A percentile compares a stretch with the other conserved stretches of the same genome.
Conservation (phyloP, 2,888 invertebrate species). For the Polymixis lichenea region DNA sequence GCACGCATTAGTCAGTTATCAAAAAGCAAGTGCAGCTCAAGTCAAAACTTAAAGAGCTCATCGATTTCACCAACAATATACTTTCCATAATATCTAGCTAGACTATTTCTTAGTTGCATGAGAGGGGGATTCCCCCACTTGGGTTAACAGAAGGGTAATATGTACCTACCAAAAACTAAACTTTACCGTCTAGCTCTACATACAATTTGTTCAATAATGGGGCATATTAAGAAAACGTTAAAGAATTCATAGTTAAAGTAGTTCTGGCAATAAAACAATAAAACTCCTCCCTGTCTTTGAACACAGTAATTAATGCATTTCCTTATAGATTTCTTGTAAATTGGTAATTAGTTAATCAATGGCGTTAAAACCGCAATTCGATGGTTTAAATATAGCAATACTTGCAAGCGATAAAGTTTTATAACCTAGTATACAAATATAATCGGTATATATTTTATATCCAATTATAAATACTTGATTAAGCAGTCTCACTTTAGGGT, state of each 20-base stretch:
- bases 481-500: background rate
- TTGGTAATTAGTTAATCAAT: conserved; percentile 10
- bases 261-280: conserved; percentile 8
- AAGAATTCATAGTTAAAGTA: background rate
- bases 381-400: conserved; percentile 18
- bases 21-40: too few relatives aligned
- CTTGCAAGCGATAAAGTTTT: background rate
- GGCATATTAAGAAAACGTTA: background rate
- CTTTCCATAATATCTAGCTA: too few relatives aligned
- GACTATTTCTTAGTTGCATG: too few relatives aligned
- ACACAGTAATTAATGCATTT: conserved; percentile 28
- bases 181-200: background rate
- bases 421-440: background rate
- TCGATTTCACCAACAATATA: too few relatives aligned
- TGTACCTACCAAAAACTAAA: too few relatives aligned
- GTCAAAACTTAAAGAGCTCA: too few relatives aligned
- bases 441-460: too few relatives aligned
- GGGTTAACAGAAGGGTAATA: too few relatives aligned
- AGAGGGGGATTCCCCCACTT: too few relatives aligned
- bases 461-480: background rate
- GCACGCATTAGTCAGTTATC: too few relatives aligned
- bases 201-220: background rate
- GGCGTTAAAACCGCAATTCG: background rate
- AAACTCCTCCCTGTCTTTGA: conserved; percentile 1
- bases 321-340: conserved; percentile 46